phyloP scores from a whole-genome alignment of 2,113 vertebrate species.

The Condylura cristata region DNA sequence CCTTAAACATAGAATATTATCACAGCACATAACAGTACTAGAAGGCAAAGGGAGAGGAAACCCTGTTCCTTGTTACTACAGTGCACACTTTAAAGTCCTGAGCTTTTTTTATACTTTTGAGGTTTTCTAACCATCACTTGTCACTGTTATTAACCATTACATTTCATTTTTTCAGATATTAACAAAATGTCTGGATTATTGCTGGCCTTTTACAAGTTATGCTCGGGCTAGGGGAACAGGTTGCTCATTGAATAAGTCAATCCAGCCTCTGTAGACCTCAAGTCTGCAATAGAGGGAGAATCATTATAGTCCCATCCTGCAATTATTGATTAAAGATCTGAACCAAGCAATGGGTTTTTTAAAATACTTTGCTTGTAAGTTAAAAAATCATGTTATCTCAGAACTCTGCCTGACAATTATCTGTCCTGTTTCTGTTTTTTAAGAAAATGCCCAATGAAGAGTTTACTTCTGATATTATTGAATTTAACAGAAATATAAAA shows the following conservation, averaged over 20 bases:
- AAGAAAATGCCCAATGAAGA: not conserved
- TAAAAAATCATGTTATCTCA: not conserved
- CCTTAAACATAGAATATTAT: not conserved
- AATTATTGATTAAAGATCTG: not conserved
- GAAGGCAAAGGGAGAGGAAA: not conserved
- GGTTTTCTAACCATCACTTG: not conserved
- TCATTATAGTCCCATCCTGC: accelerated
- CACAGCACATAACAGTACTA: not conserved
- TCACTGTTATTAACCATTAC: not conserved
- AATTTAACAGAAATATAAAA: slow-evolving; percentile 13
- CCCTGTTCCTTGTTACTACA: not conserved
- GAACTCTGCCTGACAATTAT: not conserved
- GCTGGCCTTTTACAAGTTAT: not conserved
- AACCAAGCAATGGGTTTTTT: not conserved
- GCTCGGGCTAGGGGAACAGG: not conserved
- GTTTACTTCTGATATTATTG: not conserved
- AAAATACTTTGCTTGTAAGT: not conserved
- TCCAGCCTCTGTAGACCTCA: not conserved
- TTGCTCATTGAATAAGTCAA: not conserved
- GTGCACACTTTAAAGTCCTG: not conserved
- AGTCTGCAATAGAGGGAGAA: not conserved
- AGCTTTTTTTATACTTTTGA: not conserved
- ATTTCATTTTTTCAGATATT: not conserved
- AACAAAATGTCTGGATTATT: not conserved
- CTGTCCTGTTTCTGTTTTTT: not conserved